phyloP scores from a whole-genome alignment of 2,888 invertebrate species.

The Drosophila bunnanda region DNA sequence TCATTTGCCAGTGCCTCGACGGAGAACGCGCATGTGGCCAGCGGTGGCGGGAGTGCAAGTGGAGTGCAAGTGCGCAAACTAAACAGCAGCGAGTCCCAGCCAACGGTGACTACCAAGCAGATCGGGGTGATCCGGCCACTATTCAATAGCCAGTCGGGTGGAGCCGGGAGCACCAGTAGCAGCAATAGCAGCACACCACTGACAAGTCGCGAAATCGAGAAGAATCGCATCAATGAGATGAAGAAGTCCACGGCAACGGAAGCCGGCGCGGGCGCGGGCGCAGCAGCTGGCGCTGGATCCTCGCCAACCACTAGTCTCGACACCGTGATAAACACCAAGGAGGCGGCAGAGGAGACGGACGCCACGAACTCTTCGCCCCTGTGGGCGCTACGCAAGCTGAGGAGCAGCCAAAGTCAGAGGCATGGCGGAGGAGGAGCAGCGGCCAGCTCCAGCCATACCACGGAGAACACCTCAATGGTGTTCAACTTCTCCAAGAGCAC shows the following conservation, averaged over 20 bases:
- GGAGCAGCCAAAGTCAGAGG: conserved; percentile 65
- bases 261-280: conserved; percentile 54
- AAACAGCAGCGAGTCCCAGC: conserved; percentile 32
- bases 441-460: conserved; percentile 50
- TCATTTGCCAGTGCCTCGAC: conserved; percentile 60
- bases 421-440: conserved; percentile 29
- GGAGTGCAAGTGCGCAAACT: conserved; percentile 33
- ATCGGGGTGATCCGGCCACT: conserved; percentile 87
- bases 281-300: conserved; percentile 44
- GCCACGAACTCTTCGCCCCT: conserved; percentile 66
- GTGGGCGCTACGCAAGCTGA: conserved; percentile 81
- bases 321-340: conserved; percentile 78
- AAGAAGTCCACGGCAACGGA: conserved; percentile 85
- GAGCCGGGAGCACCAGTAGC: conserved; percentile 13
- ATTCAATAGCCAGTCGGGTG: conserved; percentile 57
- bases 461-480: conserved; percentile 90
- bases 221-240: conserved; percentile 88
- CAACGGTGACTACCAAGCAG: conserved; percentile 77
- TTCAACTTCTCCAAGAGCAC: conserved; percentile 93
- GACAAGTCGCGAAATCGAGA: conserved; percentile 88
- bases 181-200: conserved; percentile 66
- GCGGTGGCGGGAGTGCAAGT: conserved; percentile 55
- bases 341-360: conserved; percentile 73
- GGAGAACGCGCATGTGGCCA: conserved; percentile 73
- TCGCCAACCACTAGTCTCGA: conserved; percentile 75